These are phyloP conservation scores for Diachasma alloeum DNA, from an alignment of 1,140 invertebrate genomes.

Conservation along the genomic window DNA sequence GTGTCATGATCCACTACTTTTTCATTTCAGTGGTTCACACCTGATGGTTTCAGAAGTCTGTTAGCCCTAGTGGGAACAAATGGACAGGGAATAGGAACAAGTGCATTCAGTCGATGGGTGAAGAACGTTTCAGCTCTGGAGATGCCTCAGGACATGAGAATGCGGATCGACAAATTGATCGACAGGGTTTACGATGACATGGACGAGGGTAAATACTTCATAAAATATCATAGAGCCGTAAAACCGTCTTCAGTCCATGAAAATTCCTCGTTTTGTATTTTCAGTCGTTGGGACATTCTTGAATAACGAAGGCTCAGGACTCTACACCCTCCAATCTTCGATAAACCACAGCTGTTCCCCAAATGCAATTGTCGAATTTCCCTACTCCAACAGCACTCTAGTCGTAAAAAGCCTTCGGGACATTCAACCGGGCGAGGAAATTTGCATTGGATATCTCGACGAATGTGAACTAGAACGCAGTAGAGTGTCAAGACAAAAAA, in stretches of 20 bases:
- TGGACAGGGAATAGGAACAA: conserved; percentile 93
- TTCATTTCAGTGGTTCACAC: conserved; percentile 81
- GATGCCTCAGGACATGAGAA: conserved; percentile 72
- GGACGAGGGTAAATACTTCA: conserved; percentile 73
- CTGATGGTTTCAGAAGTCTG: conserved; percentile 85
- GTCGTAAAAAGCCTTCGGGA: conserved; percentile 78
- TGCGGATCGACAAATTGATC: conserved; percentile 78
- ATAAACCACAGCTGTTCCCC: conserved; percentile 93
- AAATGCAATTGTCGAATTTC: conserved; percentile 87
- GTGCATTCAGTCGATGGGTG: conserved; percentile 86
- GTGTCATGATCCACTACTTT: too few species aligned
- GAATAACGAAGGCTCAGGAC: conserved; percentile 92
- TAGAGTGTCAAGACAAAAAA: conserved; percentile 86
- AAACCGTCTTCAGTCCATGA: neutral
- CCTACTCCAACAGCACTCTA: conserved; percentile 83
- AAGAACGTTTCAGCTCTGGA: conserved; percentile 76
- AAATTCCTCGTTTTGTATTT: conserved; percentile 24
- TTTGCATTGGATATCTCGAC: conserved; percentile 90
- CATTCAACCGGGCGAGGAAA: conserved; percentile 86
- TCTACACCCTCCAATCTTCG: conserved; percentile 85
- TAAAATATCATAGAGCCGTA: neutral
- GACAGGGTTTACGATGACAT: conserved; percentile 85
- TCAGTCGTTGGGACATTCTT: conserved; percentile 87
- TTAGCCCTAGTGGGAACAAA: conserved; percentile 92
- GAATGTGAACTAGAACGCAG: conserved; percentile 83